Percentiles rank a stretch among this genome's conserved stretches.
phyloP scores from a whole-genome alignment of 2,797 vertebrate species.

The Premnoplex brunnescens region DNA sequence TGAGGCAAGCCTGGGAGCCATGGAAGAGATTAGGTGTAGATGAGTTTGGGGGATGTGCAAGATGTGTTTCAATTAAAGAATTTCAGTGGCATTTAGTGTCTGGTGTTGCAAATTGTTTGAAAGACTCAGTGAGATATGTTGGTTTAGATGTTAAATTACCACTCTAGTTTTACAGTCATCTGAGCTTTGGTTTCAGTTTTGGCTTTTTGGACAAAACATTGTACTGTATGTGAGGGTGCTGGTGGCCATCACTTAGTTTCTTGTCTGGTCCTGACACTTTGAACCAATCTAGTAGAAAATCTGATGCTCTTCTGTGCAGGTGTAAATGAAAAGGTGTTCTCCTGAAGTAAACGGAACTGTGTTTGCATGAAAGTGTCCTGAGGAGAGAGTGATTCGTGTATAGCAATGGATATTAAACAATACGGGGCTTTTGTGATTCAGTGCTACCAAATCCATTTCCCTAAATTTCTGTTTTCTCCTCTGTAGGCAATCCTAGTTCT shows the following conservation, averaged over 20 bases:
- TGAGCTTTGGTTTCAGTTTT: neutral
- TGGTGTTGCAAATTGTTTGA: neutral
- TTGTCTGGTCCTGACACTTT: neutral
- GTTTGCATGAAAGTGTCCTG: neutral
- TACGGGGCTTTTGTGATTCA: neutral
- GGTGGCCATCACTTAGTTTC: rapidly evolving
- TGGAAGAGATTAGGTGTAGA: neutral
- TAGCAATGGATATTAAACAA: neutral
- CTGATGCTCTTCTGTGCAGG: neutral
- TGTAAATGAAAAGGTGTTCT: neutral
- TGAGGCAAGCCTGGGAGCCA: neutral
- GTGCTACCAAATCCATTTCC: neutral
- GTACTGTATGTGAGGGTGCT: neutral
- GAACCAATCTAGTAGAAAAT: neutral
- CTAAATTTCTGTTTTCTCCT: constrained; percentile 11
- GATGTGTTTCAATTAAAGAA: neutral
- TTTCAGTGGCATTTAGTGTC: neutral
- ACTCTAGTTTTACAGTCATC: neutral
- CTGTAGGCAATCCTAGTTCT: constrained; percentile 10
- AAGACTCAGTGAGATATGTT: neutral
- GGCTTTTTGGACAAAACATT: neutral
- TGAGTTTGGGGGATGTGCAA: neutral
- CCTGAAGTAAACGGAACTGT: neutral
- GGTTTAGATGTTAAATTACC: neutral
- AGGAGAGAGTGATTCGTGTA: neutral